Conservation (phyloP, 2,113 vertebrate species). For the Motacilla tschutschensis region DNA sequence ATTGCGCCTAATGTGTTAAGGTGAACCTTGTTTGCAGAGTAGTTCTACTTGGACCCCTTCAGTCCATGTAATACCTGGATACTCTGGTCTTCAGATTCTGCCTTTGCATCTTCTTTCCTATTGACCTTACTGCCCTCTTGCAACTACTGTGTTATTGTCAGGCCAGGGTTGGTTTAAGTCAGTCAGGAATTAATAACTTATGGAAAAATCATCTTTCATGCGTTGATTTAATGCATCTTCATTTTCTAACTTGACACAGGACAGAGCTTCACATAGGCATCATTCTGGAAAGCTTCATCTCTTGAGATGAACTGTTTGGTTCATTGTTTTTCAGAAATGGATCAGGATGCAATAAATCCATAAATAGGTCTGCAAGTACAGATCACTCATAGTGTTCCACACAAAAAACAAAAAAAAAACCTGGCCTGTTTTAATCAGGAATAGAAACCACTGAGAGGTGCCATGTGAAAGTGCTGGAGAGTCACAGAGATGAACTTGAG, state of each 20-base stretch:
- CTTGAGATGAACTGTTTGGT: neutral
- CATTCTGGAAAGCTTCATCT: neutral
- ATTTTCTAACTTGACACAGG: neutral
- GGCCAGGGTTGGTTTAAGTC: neutral
- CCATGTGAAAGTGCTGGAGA: neutral
- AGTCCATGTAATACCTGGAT: rapidly evolving
- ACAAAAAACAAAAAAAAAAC: too few species aligned
- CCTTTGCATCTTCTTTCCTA: neutral
- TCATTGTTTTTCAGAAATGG: neutral
- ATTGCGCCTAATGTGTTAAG: neutral
- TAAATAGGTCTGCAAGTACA: neutral
- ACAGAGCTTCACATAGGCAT: neutral
- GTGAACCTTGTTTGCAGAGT: neutral
- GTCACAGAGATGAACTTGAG: neutral
- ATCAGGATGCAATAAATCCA: neutral
- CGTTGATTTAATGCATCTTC: neutral
- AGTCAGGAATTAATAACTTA: neutral
- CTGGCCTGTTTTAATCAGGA: neutral
- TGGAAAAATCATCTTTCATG: neutral
- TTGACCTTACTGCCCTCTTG: neutral
- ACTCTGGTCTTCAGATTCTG: neutral
- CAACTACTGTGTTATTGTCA: neutral
- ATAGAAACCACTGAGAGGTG: neutral
- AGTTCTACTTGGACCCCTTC: neutral
- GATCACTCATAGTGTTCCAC: neutral